Base-by-base conservation (phyloP, 2,888 invertebrate genomes). In the Drosophila demipolita region DNA sequence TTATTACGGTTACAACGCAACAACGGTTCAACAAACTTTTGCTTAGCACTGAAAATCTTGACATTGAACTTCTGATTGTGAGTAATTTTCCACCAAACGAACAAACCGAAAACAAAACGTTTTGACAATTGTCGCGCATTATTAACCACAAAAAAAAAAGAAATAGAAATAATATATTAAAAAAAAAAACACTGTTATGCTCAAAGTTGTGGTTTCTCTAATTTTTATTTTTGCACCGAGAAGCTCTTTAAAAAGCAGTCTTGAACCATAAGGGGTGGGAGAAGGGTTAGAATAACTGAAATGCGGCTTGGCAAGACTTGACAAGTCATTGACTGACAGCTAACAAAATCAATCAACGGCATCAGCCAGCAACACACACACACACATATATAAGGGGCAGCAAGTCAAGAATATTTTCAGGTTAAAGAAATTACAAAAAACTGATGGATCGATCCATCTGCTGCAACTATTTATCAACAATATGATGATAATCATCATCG, bases 21-120 rank as follows among this genome's bases (percentile, higher is more conserved):
- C n/a, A n/a, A 26, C 61, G 57, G 81, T 81, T 81, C 81, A 81
- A 81, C 45, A 82, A 78, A 73, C 79, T 70, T 67, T 72, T 57
- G 61, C n/a, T 15, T 42, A 38, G 55, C 55, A 61, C 64, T 58
- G 40, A 55, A 66, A 68, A 71, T 81, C 68, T 78, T 82, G 81
- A 78, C 82, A 81, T 81, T 81, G 82, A 79, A 82, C 74, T 80
- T 82, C 50, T 59, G 42, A 58, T 61, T 61, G 62, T 58, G 52
- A 26, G 77, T 72, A 68, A 65, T 58, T 70, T 58, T 40, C 35
- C 60, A 54, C 8, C 26, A 29, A 50, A 17, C 50, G 26, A 20
- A 53, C 23, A 23, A 40, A 58, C 26, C 12, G 26, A n/a, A 35
- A 12, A 32, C 36, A 61, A 62, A 45, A 26, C 48, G 35, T 29